Percentiles rank a stretch among this genome's conserved stretches.
phyloP scores from a whole-genome alignment of 2,888 invertebrate species.

The Nasonia oneida region DNA sequence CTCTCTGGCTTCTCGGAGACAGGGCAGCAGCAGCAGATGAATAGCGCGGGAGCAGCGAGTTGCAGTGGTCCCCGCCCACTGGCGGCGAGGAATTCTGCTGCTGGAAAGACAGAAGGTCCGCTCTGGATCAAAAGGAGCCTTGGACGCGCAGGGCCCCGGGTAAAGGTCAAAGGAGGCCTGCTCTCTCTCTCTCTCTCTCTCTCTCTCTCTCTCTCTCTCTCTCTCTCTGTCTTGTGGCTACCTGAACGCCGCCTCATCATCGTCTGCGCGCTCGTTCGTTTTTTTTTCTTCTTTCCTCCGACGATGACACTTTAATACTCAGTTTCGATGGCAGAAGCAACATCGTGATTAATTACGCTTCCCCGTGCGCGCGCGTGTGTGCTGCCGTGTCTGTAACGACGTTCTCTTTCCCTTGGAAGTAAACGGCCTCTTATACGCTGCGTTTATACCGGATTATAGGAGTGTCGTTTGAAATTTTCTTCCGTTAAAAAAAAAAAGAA shows the following conservation, averaged over 20 bases:
- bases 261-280: constrained; percentile 45
- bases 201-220: too few species aligned
- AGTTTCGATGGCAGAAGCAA: constrained; percentile 62
- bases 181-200: constrained; percentile 5
- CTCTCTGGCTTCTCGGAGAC: constrained; percentile 65
- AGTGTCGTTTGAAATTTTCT: not conserved
- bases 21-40: constrained; percentile 64
- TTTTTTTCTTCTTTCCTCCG: constrained; percentile 60
- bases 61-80: constrained; percentile 25
- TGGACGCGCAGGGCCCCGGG: constrained; percentile 65
- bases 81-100: constrained; percentile 62
- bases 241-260: constrained; percentile 71
- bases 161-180: constrained; percentile 75
- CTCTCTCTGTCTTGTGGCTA: constrained; percentile 65
- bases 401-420: not conserved
- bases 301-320: constrained; percentile 67
- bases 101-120: constrained; percentile 62
- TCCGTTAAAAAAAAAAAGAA: too few species aligned
- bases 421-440: not conserved
- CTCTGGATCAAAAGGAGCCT: constrained; percentile 65
- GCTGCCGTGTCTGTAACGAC: constrained; percentile 22
- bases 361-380: constrained; percentile 34
- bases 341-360: constrained; percentile 72
- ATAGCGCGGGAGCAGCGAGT: constrained; percentile 70
- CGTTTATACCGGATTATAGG: not conserved